A percentile compares a stretch with the other conserved stretches of the same genome.
These are phyloP conservation scores for Epizoanthus scotinus DNA, from an alignment of 92 coral and sea anemone genomes.

Conservation along the genomic window DNA sequence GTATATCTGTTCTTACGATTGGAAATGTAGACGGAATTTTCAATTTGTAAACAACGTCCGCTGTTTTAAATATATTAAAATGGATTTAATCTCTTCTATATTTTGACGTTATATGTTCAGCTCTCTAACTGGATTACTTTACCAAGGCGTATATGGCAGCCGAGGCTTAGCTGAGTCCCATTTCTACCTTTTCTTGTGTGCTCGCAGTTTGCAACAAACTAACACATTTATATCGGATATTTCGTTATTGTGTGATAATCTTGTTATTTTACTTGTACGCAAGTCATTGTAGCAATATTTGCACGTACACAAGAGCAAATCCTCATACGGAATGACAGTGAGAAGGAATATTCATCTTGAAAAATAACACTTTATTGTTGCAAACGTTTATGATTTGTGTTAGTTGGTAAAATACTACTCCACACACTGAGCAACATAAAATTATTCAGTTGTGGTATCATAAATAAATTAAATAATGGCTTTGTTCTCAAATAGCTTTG, in stretches of 20 bases:
- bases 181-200: background rate
- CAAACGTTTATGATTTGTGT: slow-evolving; percentile 2
- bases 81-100: slow-evolving; percentile 4
- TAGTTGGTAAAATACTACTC: slow-evolving; percentile 13
- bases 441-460: background rate
- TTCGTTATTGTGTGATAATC: slow-evolving; percentile 6
- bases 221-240: background rate
- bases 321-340: slow-evolving; percentile 41
- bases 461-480: slow-evolving; percentile 17
- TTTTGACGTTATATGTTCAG: background rate
- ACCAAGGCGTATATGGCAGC: background rate
- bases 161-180: background rate
- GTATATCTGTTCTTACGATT: background rate
- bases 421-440: slow-evolving; percentile 5
- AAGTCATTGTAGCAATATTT: slow-evolving; percentile 37
- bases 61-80: slow-evolving; percentile 33
- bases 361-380: slow-evolving; percentile 37
- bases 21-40: slow-evolving; percentile 20
- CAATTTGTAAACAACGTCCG: slow-evolving; percentile 24
- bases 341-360: slow-evolving; percentile 44
- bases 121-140: background rate
- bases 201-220: background rate
- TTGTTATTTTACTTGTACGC: slow-evolving; percentile 8
- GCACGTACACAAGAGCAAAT: slow-evolving; percentile 35
- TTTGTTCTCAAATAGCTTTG: slow-evolving; percentile 10